phyloP scores from a whole-genome alignment of 2,797 vertebrate species.

The Cichlasoma orientale region DNA sequence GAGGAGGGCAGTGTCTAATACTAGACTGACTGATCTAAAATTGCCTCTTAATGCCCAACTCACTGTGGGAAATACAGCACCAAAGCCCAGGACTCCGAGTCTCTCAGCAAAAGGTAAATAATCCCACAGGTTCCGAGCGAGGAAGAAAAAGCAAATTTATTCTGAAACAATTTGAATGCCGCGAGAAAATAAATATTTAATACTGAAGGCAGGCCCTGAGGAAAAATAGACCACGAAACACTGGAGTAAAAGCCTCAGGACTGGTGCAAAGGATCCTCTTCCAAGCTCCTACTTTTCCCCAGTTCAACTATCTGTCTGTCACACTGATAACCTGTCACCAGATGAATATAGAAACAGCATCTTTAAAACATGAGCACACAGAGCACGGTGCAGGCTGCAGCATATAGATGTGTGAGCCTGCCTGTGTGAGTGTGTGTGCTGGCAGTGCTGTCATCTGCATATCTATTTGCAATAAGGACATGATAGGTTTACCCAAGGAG shows the following conservation, averaged over 20 bases:
- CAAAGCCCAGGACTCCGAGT: conserved; percentile 17
- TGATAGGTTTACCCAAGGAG: conserved; percentile 38
- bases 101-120: conserved; percentile 49
- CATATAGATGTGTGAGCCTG: neutral
- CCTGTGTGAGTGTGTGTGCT: neutral
- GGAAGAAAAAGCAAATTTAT: conserved; percentile 35
- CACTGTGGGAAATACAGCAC: conserved; percentile 23
- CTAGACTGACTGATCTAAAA: conserved; percentile 46
- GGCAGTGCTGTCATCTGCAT: conserved; percentile 41
- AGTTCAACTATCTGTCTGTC: conserved; percentile 67
- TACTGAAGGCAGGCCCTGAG: conserved; percentile 26
- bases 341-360: conserved; percentile 66
- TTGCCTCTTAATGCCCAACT: conserved; percentile 47
- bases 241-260: conserved; percentile 34
- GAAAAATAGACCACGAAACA: conserved; percentile 15
- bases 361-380: conserved; percentile 74
- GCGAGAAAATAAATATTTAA: conserved; percentile 59
- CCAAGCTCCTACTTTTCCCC: conserved; percentile 46
- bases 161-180: conserved; percentile 44
- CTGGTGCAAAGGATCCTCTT: conserved; percentile 42
- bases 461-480: conserved; percentile 27
- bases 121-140: conserved; percentile 26
- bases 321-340: conserved; percentile 66
- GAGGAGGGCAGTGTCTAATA: conserved; percentile 16
- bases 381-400: conserved; percentile 19